These are phyloP conservation scores for Eueremaeus valkanovi DNA, from an alignment of 2,888 invertebrate species.

Conservation along the genomic window DNA sequence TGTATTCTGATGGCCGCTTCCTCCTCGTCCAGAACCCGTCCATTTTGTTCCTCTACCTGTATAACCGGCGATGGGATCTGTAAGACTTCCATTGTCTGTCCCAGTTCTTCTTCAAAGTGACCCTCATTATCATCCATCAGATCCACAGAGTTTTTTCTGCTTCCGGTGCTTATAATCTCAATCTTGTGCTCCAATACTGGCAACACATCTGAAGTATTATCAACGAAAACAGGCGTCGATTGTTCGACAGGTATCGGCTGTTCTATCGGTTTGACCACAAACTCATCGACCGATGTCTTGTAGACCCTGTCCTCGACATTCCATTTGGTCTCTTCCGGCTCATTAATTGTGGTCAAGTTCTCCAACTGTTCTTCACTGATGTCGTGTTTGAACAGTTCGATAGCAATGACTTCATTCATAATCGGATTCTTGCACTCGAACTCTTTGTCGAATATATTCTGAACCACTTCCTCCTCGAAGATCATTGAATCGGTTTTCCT, in stretches of 20 bases:
- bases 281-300: conserved; percentile 14
- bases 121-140: neutral
- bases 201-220: neutral
- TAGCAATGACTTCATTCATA: neutral
- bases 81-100: neutral
- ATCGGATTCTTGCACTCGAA: too few relatives aligned
- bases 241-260: too few relatives aligned
- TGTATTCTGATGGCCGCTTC: conserved; percentile 47
- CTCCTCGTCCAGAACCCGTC: neutral
- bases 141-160: conserved; percentile 4
- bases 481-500: conserved; percentile 6
- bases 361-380: neutral
- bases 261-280: conserved; percentile 12
- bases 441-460: conserved; percentile 1
- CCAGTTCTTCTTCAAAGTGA: neutral
- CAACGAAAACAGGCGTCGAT: neutral
- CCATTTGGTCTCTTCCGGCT: neutral
- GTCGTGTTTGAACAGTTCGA: conserved; percentile 13
- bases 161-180: neutral
- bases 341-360: neutral
- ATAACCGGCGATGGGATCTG: conserved; percentile 1
- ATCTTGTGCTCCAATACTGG: conserved; percentile 14
- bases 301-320: conserved; percentile 14
- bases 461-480: neutral
- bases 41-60: conserved; percentile 25